Base-by-base conservation (phyloP, 2,113 vertebrate species). In the Embiotoca jacksoni region DNA sequence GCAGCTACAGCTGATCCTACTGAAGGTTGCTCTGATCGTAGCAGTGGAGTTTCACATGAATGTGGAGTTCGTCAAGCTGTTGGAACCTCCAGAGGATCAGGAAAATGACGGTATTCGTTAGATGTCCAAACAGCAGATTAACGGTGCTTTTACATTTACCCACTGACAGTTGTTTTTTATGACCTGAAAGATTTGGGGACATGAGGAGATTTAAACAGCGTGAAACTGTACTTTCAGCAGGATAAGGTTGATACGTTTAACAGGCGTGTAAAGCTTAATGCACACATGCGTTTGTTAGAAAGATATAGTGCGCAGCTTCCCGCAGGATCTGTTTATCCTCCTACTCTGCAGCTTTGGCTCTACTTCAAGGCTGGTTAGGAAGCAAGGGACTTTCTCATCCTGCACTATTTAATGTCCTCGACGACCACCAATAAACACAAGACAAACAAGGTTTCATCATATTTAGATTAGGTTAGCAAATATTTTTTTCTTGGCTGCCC, bases 31-130 rank as follows among this genome's bases (percentile, higher is more conserved):
- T 37, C 93, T 99, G 72, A 90, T 99, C 30, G 74, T 98, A n/a
- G 98, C 96, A 15, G 96, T 99, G 1, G 97, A 99, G 93, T 96
- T 99, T 85, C 97, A 99, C 0, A 95, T 98, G 92, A 98, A 97
- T 15, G 94, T 99, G 68, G 98, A 99, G 86, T 99, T 99, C 0
- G 90, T 97, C 71, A 97, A 96, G 78, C 94, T 99, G 80, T 64
- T 98, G 84, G 98, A 99, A 66, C 98, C 98, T 77, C 95, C 96
- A 3, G 96, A 98, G 89, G 96, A 99, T 91, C 97, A 98, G 90
- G 97, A 98, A 92, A 97, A 97, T 74, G 94, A 96, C 94, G 96
- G 98, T 99, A 81, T 77, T 91, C 52, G 73, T 64, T 58, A 23
- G 36, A 49, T 33, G 59, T 59, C 62, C 49, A 66, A 81, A 81